Conservation (phyloP, 2,797 vertebrate species). For the Phrynocephalus vlangalii region DNA sequence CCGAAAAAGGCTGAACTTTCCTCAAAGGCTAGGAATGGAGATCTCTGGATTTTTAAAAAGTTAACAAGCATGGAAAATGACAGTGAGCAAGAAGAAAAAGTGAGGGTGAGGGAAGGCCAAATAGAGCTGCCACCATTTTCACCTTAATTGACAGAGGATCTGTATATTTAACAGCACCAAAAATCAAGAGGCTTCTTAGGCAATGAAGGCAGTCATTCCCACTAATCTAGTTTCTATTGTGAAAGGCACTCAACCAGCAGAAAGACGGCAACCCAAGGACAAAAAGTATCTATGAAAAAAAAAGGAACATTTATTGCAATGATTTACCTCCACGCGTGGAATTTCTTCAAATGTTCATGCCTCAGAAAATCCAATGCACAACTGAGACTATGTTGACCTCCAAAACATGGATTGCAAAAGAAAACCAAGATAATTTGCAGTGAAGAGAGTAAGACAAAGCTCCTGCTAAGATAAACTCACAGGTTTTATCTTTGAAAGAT, state of each 20-base stretch:
- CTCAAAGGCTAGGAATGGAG: constrained; percentile 29
- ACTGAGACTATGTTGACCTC: no score
- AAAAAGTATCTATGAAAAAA: background rate
- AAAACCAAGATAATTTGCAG: no score
- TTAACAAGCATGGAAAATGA: background rate
- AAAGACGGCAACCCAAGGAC: background rate
- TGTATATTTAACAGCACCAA: constrained; percentile 1
- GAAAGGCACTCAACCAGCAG: background rate
- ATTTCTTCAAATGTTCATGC: background rate
- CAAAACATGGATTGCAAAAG: no score
- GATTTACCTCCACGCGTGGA: background rate
- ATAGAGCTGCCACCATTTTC: background rate
- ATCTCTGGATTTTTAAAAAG: constrained; percentile 20
- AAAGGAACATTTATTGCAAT: background rate
- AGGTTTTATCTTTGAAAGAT: no score
- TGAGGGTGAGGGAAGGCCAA: background rate
- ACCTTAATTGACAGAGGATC: background rate
- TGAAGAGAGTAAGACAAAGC: no score
- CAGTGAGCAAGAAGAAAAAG: constrained; percentile 20
- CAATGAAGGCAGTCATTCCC: no score
- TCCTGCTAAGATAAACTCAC: no score
- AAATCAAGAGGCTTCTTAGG: background rate
- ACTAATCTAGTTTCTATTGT: background rate
- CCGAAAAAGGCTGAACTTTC: constrained; percentile 22
- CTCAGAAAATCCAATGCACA: no score